Evolutionary conservation across 2,888 invertebrate genomes (phyloP).

Genomic region (Cataglyphis livida): DNA sequence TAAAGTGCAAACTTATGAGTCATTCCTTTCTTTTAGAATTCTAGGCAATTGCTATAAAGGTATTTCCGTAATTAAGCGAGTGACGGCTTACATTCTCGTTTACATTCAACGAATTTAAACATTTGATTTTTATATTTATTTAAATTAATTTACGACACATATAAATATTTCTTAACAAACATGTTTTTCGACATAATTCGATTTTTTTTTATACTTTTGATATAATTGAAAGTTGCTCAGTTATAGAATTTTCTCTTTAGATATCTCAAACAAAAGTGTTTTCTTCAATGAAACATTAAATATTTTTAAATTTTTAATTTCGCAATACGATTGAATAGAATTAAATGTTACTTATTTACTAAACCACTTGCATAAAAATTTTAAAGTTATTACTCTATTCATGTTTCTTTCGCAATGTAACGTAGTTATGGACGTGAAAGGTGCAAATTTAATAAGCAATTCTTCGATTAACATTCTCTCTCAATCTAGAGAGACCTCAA

Average conservation of each 20-base stretch:
- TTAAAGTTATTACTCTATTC: conserved; percentile 32
- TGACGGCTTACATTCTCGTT: neutral
- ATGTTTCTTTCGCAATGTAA: conserved; percentile 32
- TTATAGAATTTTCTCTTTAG: neutral
- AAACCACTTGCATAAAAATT: neutral
- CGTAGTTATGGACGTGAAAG: conserved; percentile 15
- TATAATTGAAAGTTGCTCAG: neutral
- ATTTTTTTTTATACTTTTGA: neutral
- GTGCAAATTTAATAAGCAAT: conserved; percentile 34
- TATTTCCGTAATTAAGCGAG: neutral
- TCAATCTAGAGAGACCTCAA: neutral
- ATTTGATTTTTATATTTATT: neutral
- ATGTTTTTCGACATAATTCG: neutral
- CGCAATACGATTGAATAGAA: neutral
- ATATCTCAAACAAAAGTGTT: neutral
- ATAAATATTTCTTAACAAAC: neutral
- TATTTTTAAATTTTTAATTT: neutral
- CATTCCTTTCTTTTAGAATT: conserved; percentile 11
- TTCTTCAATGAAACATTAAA: neutral
- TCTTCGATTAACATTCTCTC: conserved; percentile 10
- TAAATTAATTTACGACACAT: neutral
- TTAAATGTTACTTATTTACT: neutral
- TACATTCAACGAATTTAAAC: neutral
- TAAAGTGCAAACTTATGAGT: neutral
- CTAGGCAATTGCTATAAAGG: neutral